Evolutionary conservation across 2,888 invertebrate genomes (phyloP).

Genomic region (Drosophila imparisetae): DNA sequence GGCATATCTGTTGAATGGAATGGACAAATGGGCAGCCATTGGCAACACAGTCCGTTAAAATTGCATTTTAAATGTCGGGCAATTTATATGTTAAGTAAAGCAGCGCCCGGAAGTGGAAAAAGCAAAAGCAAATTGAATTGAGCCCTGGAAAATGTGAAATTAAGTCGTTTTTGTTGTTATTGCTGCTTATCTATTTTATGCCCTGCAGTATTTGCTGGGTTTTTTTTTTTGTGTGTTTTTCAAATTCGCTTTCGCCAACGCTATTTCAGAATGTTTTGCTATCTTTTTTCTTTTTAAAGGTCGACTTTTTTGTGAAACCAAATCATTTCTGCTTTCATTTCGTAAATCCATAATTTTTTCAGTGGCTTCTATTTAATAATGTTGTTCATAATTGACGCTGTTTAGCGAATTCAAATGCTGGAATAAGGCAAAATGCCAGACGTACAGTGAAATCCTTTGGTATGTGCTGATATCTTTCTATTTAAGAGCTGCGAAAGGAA

Average conservation of each 20-base stretch:
- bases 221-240: slow-evolving; percentile 2
- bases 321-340: neutral
- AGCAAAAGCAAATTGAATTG: slow-evolving; percentile 57
- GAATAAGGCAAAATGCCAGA: neutral
- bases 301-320: neutral
- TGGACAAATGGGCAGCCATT: slow-evolving; percentile 53
- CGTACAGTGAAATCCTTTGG: slow-evolving; percentile 8
- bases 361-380: neutral
- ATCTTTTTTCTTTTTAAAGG: neutral
- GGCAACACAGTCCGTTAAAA: slow-evolving; percentile 52
- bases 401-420: neutral
- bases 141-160: slow-evolving; percentile 16
- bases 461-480: slow-evolving; percentile 24
- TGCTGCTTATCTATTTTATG: slow-evolving; percentile 28
- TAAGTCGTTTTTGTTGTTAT: neutral
- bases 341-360: neutral
- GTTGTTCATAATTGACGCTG: neutral
- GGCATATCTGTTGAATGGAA: slow-evolving; percentile 62
- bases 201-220: neutral
- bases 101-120: slow-evolving; percentile 18
- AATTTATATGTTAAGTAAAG: slow-evolving; percentile 73
- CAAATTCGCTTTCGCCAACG: slow-evolving; percentile 3
- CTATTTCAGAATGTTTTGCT: neutral
- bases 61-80: slow-evolving; percentile 66
- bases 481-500: neutral